Evolutionary conservation across 2,888 invertebrate genomes (phyloP).

Genomic region (Folsomia candida): DNA sequence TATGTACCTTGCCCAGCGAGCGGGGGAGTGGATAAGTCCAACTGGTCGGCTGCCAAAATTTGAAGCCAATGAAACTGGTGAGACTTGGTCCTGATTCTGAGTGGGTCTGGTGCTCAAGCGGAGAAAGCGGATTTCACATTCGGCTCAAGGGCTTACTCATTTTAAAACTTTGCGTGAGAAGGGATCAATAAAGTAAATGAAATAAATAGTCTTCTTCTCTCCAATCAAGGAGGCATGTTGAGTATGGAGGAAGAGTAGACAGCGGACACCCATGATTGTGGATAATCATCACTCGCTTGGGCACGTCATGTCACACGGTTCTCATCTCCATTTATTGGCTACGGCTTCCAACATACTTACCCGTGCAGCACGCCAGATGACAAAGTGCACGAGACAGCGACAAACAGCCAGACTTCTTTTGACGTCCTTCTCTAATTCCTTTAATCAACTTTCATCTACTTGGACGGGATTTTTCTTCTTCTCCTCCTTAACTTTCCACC

Average conservation of each 20-base stretch:
- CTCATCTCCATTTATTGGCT: constrained; percentile 11
- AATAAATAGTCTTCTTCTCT: background rate
- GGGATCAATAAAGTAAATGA: background rate
- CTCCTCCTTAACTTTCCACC: too few species aligned
- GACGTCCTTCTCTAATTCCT: background rate
- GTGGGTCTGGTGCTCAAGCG: background rate
- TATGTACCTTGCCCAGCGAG: too few species aligned
- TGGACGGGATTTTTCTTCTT: background rate
- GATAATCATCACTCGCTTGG: background rate
- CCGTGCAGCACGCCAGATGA: too few species aligned
- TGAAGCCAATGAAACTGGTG: background rate
- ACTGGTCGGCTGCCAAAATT: background rate
- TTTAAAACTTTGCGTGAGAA: background rate
- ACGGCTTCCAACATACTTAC: too few species aligned
- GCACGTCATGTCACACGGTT: background rate
- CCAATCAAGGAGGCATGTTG: background rate
- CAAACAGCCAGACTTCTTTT: background rate
- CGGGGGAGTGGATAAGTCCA: too few species aligned
- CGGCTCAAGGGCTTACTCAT: background rate
- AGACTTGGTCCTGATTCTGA: background rate
- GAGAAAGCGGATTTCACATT: background rate
- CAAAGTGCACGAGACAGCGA: too few species aligned
- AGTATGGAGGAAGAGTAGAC: background rate
- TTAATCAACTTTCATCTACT: constrained; percentile 7
- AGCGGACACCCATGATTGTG: constrained; percentile 7